Evolutionary conservation across 2,113 vertebrate species (phyloP).

Genomic region (Cyanoramphus novaezelandiae): DNA sequence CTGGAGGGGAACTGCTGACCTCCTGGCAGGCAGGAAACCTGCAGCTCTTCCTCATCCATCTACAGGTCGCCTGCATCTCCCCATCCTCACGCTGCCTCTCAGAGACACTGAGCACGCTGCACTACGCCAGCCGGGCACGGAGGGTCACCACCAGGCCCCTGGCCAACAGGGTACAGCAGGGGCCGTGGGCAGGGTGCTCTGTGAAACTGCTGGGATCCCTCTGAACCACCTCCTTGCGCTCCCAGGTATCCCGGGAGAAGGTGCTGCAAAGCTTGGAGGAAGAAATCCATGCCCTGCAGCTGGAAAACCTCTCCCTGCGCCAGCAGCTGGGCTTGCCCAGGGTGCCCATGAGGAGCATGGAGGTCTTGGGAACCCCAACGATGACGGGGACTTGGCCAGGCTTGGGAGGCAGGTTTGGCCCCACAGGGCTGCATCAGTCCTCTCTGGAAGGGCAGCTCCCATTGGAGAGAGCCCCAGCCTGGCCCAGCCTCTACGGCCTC

Average conservation of each 20-base stretch:
- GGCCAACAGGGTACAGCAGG: conserved; percentile 50
- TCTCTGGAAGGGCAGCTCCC: not conserved
- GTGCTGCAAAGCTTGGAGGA: conserved; percentile 56
- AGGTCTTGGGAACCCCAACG: not conserved
- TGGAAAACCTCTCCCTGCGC: conserved; percentile 72
- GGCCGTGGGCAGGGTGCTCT: not conserved
- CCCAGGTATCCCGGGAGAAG: conserved; percentile 51
- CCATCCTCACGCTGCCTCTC: conserved; percentile 72
- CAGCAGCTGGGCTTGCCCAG: conserved; percentile 60
- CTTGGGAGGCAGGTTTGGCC: not conserved
- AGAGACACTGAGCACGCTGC: conserved; percentile 77
- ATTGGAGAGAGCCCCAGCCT: conserved; percentile 1
- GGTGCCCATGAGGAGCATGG: not conserved
- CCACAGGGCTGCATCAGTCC: rapidly evolving
- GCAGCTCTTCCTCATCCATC: rapidly evolving
- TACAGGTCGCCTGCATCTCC: conserved; percentile 80
- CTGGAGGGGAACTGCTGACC: not conserved
- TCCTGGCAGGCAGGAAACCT: not conserved
- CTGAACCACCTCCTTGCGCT: not conserved
- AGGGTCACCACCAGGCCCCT: conserved; percentile 71
- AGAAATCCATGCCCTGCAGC: conserved; percentile 59
- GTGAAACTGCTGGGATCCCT: not conserved
- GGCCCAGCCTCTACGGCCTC: conserved; percentile 71
- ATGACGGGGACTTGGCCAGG: rapidly evolving
- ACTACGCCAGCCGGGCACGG: conserved; percentile 74